Evolutionary conservation across 1,140 invertebrate species (phyloP).

Genomic region (Drosophila prosaltans): DNA sequence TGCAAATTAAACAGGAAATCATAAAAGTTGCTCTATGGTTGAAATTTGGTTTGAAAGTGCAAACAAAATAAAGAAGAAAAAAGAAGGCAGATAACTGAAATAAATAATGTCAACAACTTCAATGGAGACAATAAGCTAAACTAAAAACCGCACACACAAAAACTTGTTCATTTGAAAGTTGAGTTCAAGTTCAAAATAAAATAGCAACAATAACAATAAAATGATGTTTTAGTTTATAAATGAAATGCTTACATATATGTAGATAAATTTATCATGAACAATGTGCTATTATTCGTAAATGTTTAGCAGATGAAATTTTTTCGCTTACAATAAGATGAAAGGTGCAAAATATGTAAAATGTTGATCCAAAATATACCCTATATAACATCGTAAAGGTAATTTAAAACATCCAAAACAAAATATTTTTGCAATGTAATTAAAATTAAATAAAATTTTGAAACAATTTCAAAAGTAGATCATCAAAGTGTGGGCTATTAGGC

Average conservation of each 20-base stretch:
- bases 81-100: conserved; percentile 35
- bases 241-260: neutral
- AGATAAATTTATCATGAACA: conserved; percentile 25
- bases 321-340: neutral
- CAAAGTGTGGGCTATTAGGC: too few species aligned
- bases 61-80: conserved; percentile 38
- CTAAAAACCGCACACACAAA: conserved; percentile 21
- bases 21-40: conserved; percentile 19
- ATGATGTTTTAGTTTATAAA: conserved; percentile 2
- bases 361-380: neutral
- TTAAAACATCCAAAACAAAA: too few species aligned
- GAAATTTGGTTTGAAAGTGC: conserved; percentile 57
- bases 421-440: too few species aligned
- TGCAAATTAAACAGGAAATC: conserved; percentile 72
- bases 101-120: conserved; percentile 27
- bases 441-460: too few species aligned
- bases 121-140: conserved; percentile 26
- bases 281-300: conserved; percentile 55
- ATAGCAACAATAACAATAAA: conserved; percentile 19
- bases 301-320: conserved; percentile 37
- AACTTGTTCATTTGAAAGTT: conserved; percentile 64
- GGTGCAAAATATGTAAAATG: neutral
- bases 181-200: conserved; percentile 58
- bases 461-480: too few species aligned
- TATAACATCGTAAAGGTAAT: too few species aligned